These are phyloP conservation scores for Anableps anableps DNA, from an alignment of 2,797 vertebrate genomes.

Conservation along the genomic window DNA sequence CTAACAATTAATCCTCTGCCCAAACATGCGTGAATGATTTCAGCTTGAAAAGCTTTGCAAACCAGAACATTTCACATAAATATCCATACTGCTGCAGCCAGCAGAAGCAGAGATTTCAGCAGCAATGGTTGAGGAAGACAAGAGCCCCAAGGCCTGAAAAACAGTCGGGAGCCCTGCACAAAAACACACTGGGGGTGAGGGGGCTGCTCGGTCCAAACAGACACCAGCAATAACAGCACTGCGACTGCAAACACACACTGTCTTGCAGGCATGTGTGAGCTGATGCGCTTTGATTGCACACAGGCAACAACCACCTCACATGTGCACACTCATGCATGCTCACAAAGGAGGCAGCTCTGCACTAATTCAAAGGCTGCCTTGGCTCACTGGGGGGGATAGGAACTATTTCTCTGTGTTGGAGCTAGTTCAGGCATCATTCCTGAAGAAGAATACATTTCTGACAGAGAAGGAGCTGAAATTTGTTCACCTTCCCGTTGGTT, in stretches of 20 bases:
- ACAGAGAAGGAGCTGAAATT: constrained; percentile 27
- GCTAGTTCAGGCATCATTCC: constrained; percentile 41
- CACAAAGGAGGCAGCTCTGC: constrained; percentile 21
- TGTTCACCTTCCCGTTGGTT: constrained; percentile 1
- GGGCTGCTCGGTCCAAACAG: constrained; percentile 41
- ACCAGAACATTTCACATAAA: constrained; percentile 25
- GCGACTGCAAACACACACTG: constrained; percentile 10
- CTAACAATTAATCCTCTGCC: constrained; percentile 33
- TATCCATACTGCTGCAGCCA: constrained; percentile 22
- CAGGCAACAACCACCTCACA: constrained; percentile 51
- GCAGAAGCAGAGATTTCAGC: constrained; percentile 32
- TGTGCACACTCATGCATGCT: constrained; percentile 5
- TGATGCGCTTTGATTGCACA: constrained; percentile 22
- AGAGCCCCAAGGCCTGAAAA: constrained; percentile 41
- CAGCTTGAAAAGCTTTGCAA: background rate
- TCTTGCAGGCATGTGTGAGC: constrained; percentile 4
- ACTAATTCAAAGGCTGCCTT: constrained; percentile 51
- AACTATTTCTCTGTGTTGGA: background rate
- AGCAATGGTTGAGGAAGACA: constrained; percentile 45
- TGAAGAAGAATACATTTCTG: constrained; percentile 35
- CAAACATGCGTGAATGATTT: constrained; percentile 8
- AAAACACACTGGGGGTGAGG: constrained; percentile 41
- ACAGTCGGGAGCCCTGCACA: constrained; percentile 40
- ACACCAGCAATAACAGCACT: constrained; percentile 30
- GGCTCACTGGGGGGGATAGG: background rate